Evolutionary conservation across 1,140 invertebrate species (phyloP).

Genomic region (Calephelis nemesis): DNA sequence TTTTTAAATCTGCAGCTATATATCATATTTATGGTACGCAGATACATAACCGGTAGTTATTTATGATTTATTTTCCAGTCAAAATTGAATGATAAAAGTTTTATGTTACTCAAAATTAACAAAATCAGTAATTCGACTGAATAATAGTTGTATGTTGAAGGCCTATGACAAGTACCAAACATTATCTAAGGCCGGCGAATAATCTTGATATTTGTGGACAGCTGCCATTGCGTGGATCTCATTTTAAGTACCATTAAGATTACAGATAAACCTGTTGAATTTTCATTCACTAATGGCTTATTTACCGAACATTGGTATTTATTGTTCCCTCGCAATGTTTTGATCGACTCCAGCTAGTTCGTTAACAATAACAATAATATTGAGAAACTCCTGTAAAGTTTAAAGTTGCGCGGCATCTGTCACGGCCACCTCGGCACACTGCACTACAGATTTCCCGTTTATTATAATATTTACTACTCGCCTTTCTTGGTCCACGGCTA

Average conservation of each 20-base stretch:
- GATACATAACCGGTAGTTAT: too few species aligned
- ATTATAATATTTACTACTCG: slow-evolving; percentile 78
- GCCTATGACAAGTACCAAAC: background rate
- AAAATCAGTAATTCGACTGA: too few species aligned
- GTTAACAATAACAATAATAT: slow-evolving; percentile 35
- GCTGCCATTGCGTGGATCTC: slow-evolving; percentile 30
- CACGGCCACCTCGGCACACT: slow-evolving; percentile 74
- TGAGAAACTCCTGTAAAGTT: slow-evolving; percentile 33
- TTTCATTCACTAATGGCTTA: background rate
- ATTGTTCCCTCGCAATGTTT: slow-evolving; percentile 3
- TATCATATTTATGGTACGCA: slow-evolving; percentile 12
- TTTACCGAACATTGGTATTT: background rate
- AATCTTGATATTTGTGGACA: slow-evolving; percentile 29
- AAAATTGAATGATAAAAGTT: too few species aligned
- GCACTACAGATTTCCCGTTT: slow-evolving; percentile 78
- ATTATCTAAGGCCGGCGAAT: slow-evolving; percentile 13
- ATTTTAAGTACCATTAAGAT: slow-evolving; percentile 22
- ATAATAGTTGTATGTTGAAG: background rate
- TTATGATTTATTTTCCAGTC: too few species aligned
- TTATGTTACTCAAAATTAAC: too few species aligned
- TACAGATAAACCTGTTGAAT: slow-evolving; percentile 1
- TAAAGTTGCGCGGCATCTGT: slow-evolving; percentile 44
- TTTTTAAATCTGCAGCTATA: slow-evolving; percentile 11
- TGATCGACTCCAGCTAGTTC: slow-evolving; percentile 3
- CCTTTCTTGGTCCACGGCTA: slow-evolving; percentile 80